phyloP scores from a whole-genome alignment of 2,797 vertebrate species.

The Phrynocephalus guinanensis region DNA sequence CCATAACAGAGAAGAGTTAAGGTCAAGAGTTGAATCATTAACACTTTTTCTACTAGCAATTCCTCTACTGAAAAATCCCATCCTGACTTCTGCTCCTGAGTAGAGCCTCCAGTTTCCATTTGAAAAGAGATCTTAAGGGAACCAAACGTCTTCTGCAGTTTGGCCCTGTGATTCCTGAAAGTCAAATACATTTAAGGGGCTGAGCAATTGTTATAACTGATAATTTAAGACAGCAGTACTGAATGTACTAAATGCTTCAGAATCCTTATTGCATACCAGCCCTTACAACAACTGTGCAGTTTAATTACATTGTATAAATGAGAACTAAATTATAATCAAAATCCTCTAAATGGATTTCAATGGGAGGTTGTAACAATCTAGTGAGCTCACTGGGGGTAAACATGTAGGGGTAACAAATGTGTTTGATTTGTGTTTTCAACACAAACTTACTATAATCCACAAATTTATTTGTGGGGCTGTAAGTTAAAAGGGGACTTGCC shows the following conservation, averaged over 20 bases:
- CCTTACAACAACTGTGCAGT: background rate
- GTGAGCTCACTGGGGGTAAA: background rate
- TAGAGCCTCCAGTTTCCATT: background rate
- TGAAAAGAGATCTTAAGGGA: background rate
- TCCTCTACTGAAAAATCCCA: too few species aligned
- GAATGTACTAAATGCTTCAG: background rate
- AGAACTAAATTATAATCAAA: background rate
- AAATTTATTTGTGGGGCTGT: background rate
- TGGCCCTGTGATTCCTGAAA: background rate
- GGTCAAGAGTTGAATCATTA: background rate
- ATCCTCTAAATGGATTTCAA: background rate
- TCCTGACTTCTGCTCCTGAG: background rate
- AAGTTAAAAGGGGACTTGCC: background rate
- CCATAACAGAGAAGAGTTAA: background rate
- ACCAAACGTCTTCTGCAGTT: too few species aligned
- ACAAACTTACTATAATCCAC: background rate
- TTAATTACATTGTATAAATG: background rate
- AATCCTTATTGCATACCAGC: too few species aligned
- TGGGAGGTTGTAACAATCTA: background rate
- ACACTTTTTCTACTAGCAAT: background rate
- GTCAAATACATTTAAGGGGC: background rate
- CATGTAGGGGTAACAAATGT: background rate
- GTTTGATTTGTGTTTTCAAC: background rate
- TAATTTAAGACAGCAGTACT: background rate
- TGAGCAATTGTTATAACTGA: background rate